Evolutionary conservation across 2,888 invertebrate genomes (phyloP).

Genomic region (Meteorus colon): DNA sequence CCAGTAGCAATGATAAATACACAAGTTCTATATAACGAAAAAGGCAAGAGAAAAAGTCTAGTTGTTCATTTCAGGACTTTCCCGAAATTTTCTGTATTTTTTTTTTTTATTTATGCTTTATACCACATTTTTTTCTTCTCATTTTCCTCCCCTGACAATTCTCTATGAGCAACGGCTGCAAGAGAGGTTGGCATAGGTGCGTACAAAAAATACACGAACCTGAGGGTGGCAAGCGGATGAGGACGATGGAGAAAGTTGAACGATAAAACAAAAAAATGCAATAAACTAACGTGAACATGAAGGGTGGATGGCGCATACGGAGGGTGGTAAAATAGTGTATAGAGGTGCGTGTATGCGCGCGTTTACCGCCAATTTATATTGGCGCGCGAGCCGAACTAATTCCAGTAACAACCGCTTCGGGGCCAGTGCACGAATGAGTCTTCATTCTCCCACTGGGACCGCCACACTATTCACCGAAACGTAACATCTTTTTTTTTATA

Average conservation of each 20-base stretch:
- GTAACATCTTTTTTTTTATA: conserved; percentile 51
- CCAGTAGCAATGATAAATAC: conserved; percentile 8
- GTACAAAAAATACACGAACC: conserved; percentile 19
- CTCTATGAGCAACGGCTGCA: conserved; percentile 3
- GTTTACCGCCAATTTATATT: conserved; percentile 71
- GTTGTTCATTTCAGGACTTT: conserved; percentile 8
- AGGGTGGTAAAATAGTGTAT: conserved; percentile 30
- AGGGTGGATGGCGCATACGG: conserved; percentile 11
- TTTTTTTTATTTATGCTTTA: conserved; percentile 22
- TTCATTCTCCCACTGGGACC: conserved; percentile 48
- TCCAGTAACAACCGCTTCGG: conserved; percentile 70
- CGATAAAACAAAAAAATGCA: conserved; percentile 37
- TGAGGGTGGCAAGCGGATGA: conserved; percentile 30
- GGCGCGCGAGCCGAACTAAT: conserved; percentile 70
- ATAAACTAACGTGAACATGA: conserved; percentile 24
- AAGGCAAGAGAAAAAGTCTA: background rate
- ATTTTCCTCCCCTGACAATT: conserved; percentile 24
- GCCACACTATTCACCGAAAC: conserved; percentile 47
- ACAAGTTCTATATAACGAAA: background rate
- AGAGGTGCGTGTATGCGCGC: conserved; percentile 54
- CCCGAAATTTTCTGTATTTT: conserved; percentile 10
- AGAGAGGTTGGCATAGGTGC: background rate
- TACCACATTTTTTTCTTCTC: background rate
- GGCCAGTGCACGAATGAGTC: conserved; percentile 65
- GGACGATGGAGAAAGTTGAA: conserved; percentile 30